Evolutionary conservation across 2,113 vertebrate genomes (phyloP).

Genomic region (Theropithecus gelada): DNA sequence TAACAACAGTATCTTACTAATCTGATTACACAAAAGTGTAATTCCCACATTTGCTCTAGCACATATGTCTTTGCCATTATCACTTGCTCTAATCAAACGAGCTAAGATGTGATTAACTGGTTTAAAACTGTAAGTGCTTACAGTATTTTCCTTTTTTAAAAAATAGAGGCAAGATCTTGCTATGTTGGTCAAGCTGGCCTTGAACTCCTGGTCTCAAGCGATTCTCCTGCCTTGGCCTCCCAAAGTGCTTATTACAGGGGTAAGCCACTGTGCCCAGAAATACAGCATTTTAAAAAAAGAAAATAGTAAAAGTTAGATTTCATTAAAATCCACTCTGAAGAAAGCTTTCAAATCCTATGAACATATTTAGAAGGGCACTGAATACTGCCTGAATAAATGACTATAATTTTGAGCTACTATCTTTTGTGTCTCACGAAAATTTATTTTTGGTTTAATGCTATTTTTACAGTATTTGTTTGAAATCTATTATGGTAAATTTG

Average conservation of each 20-base stretch:
- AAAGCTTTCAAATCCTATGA: not conserved
- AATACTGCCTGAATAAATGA: not conserved
- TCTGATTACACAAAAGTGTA: not conserved
- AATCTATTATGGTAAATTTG: not conserved
- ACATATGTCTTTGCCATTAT: not conserved
- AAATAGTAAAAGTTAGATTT: constrained; percentile 20
- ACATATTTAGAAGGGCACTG: not conserved
- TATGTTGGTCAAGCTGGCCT: too few relatives aligned
- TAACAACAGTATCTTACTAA: not conserved
- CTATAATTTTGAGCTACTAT: not conserved
- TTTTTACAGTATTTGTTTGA: not conserved
- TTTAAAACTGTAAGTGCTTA: not conserved
- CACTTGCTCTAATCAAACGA: not conserved
- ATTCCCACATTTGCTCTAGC: not conserved
- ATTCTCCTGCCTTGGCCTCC: too few relatives aligned
- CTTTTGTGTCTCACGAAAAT: not conserved
- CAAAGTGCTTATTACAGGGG: too few relatives aligned
- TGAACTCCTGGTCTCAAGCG: too few relatives aligned
- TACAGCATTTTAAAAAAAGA: not conserved
- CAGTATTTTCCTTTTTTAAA: not conserved
- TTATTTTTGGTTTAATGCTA: not conserved
- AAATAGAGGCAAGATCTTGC: too few relatives aligned
- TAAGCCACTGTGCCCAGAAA: too few relatives aligned
- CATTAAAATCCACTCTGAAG: not conserved
- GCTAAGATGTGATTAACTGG: not conserved